Base-by-base conservation (phyloP, 1,140 invertebrate species). In the Lerema accius region DNA sequence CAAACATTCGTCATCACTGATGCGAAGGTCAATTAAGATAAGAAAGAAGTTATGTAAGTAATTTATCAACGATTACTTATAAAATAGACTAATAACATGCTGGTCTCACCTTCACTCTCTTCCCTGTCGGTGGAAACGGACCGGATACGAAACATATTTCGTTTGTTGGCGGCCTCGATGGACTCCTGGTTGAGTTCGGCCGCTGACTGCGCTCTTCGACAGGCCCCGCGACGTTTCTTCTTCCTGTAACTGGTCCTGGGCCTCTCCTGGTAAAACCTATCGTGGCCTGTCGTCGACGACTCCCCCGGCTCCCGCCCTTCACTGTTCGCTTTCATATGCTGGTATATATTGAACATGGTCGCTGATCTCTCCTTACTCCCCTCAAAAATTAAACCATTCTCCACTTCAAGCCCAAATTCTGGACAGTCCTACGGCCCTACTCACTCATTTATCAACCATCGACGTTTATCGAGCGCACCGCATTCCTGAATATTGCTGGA, bases 281-380 rank as follows among this genome's bases (percentile, higher is more conserved):
- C 95, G 68, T 96, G 95, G 0, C 95, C 95, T 3, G 94, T 96
- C 0, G 94, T 93, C 37, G 94, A 92, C 0, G 91, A 84, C 49
- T 93, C 92, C 63, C 92, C 92, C 26, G 91, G 90, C n/a, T 94
- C 93, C 14, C 92, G 91, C 6, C 93, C 93, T 13, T 92, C 92
- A n/a, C 91, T 92, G 23, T 93, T 92, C 42, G 92, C 92, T 67
- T 94, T 94, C 71, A 95, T 93, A 55, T 92, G 94, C 74, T 95
- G 94, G 80, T 96, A 96, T 14, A 96, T 89, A 70, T 95, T 96
- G 71, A 96, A 95, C 95, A 96, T 96, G 13, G 14, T 16, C 7
- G n/a, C 14, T 53, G 7, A 28, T 91, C 91, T n/a, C 6, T 61
- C 7, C 63, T 53, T 58, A 70, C 67, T 19, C 51, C 59, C 49